A percentile compares a stretch with the other conserved stretches of the same genome.
These are phyloP conservation scores for Caenorhabditis angaria DNA, from an alignment of 2,888 invertebrate genomes.

Conservation along the genomic window DNA sequence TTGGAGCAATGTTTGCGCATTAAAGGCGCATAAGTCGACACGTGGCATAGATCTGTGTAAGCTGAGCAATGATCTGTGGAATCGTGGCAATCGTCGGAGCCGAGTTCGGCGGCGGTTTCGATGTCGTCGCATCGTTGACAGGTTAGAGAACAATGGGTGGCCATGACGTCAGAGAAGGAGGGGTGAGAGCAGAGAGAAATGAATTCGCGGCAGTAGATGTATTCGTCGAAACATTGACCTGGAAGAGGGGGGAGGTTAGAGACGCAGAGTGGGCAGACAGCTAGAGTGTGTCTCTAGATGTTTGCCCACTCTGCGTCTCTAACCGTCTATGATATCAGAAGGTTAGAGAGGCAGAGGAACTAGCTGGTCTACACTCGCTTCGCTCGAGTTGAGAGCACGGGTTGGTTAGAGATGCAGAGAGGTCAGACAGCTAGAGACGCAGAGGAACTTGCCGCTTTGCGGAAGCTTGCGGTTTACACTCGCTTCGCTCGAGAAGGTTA, in stretches of 20 bases:
- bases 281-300: neutral
- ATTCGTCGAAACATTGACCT: slow-evolving; percentile 61
- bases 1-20: slow-evolving; percentile 50
- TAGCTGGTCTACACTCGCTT: too few relatives aligned
- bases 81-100: neutral
- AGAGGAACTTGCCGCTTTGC: too few relatives aligned
- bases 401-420: too few relatives aligned
- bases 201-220: slow-evolving; percentile 60
- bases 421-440: too few relatives aligned
- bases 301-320: too few relatives aligned
- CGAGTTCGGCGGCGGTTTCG: neutral
- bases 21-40: slow-evolving; percentile 34
- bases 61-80: slow-evolving; percentile 25
- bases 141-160: slow-evolving; percentile 54
- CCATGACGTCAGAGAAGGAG: slow-evolving; percentile 57
- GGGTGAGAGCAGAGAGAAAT: slow-evolving; percentile 57
- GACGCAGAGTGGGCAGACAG: neutral
- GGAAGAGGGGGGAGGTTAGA: neutral
- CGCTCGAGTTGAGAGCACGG: too few relatives aligned
- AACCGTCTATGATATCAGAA: too few relatives aligned
- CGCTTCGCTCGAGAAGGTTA: too few relatives aligned
- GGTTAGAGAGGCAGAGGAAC: too few relatives aligned
- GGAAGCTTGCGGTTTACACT: too few relatives aligned
- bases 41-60: slow-evolving; percentile 50
- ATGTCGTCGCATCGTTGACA: slow-evolving; percentile 58